Percentiles rank a stretch among this genome's conserved stretches.
Evolutionary conservation across 2,797 vertebrate species (phyloP).

Genomic region (Hypotaenidia philippensis): DNA sequence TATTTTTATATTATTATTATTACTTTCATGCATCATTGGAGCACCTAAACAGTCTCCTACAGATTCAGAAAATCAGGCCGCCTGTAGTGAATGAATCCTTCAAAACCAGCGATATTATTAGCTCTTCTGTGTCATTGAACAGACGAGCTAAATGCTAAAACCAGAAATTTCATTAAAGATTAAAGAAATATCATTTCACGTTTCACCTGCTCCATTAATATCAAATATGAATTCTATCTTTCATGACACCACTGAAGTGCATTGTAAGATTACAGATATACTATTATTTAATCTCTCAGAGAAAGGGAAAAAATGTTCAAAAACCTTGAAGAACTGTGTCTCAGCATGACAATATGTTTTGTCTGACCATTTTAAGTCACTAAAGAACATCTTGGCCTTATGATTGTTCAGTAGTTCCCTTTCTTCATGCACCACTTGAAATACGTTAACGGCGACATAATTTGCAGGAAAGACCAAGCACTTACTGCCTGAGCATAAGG

Average conservation of each 20-base stretch:
- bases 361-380: slow-evolving; percentile 23
- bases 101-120: slow-evolving; percentile 62
- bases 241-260: slow-evolving; percentile 46
- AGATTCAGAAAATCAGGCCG: slow-evolving; percentile 55
- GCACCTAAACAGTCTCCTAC: slow-evolving; percentile 40
- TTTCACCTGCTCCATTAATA: slow-evolving; percentile 74
- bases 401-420: slow-evolving; percentile 26
- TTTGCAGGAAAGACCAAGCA: slow-evolving; percentile 20
- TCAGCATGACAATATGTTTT: slow-evolving; percentile 26
- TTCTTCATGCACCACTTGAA: slow-evolving; percentile 58
- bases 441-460: slow-evolving; percentile 45
- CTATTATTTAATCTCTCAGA: slow-evolving; percentile 23
- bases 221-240: slow-evolving; percentile 63
- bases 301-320: neutral
- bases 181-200: slow-evolving; percentile 77
- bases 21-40: slow-evolving; percentile 45
- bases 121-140: slow-evolving; percentile 64
- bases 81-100: slow-evolving; percentile 52
- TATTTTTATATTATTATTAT: neutral
- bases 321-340: slow-evolving; percentile 30
- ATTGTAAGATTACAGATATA: slow-evolving; percentile 49
- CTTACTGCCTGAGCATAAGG: neutral
- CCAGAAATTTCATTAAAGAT: slow-evolving; percentile 76
- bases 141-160: slow-evolving; percentile 69
- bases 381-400: slow-evolving; percentile 13